These are phyloP conservation scores for Stylophora pistillata DNA, from an alignment of 64 coral and sea anemone species.

Conservation along the genomic window DNA sequence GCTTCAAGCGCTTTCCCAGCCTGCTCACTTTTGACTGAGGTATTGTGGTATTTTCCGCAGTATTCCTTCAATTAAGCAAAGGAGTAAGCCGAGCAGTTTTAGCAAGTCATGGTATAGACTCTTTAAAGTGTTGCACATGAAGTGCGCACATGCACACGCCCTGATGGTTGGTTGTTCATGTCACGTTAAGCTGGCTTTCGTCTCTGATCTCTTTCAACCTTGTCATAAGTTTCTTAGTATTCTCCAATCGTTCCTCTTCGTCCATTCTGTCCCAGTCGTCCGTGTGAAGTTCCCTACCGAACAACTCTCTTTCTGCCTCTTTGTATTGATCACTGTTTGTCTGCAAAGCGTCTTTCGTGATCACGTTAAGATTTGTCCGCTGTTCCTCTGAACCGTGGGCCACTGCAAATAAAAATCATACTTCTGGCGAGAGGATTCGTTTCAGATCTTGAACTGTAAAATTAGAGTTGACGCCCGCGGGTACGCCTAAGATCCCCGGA, in stretches of 20 bases:
- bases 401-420: conserved; percentile 53
- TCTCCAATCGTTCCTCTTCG: conserved; percentile 42
- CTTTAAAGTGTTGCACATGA: background rate
- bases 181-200: background rate
- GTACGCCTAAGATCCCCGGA: background rate
- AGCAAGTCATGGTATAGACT: too few relatives aligned
- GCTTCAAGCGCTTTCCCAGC: too few relatives aligned
- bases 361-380: conserved; percentile 38
- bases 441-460: background rate
- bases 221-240: conserved; percentile 43
- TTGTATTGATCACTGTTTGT: conserved; percentile 47
- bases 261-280: conserved; percentile 76
- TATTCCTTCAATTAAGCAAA: too few relatives aligned
- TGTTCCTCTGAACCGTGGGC: conserved; percentile 46
- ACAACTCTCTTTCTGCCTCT: conserved; percentile 50
- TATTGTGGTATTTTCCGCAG: too few relatives aligned
- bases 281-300: conserved; percentile 56
- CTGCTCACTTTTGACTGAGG: too few relatives aligned
- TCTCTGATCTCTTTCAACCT: conserved; percentile 46
- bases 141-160: background rate
- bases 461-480: background rate
- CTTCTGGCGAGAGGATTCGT: background rate
- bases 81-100: too few relatives aligned
- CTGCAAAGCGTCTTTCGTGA: conserved; percentile 27
- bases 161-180: background rate